Base-by-base conservation (phyloP, 2,113 vertebrate species). In the Uria lomvia region DNA sequence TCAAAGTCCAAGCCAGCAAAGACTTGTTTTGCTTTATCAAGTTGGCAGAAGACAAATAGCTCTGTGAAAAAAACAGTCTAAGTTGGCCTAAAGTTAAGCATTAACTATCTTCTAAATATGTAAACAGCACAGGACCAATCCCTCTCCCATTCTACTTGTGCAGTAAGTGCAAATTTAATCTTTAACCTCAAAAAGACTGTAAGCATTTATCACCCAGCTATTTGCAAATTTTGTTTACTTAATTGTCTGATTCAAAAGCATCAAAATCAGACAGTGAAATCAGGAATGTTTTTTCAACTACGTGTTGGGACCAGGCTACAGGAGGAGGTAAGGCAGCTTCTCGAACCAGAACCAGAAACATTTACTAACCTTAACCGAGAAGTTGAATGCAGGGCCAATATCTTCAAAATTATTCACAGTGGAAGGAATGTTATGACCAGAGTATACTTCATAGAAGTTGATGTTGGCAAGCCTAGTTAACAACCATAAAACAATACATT, bases 371-470 rank as follows among this genome's bases (percentile, higher is more conserved):
- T 99, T 99, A 58, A 99, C 96, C 80, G 98, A 99, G 85, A 99
- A 99, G 97, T 98, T 98, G 97, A 99, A 99, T 12, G 95, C 94
- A n/a, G 99, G 99, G 52, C 99, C 99, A 90, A 99, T 99, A 88
- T 99, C 99, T 95, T 99, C 97, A 52, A 98, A 97, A 91, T 78
- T 97, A 56, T 98, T 98, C 87, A 99, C 96, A 3, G 38, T 66
- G 32, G 98, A 98, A 79, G 97, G 94, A 52, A 98, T 97, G 63
- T 93, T 95, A 83, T 42, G 80, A 58, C 95, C 86, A 16, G 97
- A 84, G n/a, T 98, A 97, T 36, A 99, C 98, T 92, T 99, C 99
- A 84, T 99, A 99, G 83, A 99, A 99, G 92, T 99, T 98, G 36
- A 99, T 98, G 91, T 97, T 99, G 89, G 98, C 97, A 80, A 98